Percentiles rank a stretch among this genome's conserved stretches.
Evolutionary conservation across 1,140 invertebrate species (phyloP).

Genomic region (Sycophaga agraensis): DNA sequence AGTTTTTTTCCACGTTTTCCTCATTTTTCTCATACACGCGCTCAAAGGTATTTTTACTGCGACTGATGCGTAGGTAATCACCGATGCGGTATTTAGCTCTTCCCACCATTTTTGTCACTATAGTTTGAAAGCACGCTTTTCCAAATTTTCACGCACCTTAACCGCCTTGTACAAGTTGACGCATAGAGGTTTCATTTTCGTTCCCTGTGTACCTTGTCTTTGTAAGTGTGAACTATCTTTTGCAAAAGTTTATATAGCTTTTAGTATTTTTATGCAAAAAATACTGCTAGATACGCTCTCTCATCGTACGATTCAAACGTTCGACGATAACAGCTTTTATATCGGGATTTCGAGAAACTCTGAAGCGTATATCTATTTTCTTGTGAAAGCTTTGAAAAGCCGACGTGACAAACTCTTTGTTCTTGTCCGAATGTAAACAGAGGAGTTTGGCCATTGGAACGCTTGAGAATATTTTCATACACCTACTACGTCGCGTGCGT

Average conservation of each 20-base stretch:
- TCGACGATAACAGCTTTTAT: too few relatives aligned
- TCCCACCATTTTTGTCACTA: background rate
- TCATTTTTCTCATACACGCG: too few relatives aligned
- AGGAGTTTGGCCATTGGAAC: too few relatives aligned
- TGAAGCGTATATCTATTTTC: conserved; percentile 27
- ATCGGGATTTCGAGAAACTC: too few relatives aligned
- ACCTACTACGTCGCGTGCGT: background rate
- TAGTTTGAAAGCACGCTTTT: too few relatives aligned
- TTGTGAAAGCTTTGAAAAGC: conserved; percentile 28
- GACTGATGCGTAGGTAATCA: conserved; percentile 2
- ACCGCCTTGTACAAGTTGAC: conserved; percentile 21
- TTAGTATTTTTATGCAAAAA: too few relatives aligned
- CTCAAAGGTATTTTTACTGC: conserved; percentile 1
- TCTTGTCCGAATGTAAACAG: conserved; percentile 27
- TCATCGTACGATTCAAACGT: too few relatives aligned
- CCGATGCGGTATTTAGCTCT: background rate
- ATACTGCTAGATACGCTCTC: too few relatives aligned
- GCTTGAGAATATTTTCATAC: conserved; percentile 1
- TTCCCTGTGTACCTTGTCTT: conserved; percentile 25
- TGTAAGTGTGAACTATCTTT: conserved; percentile 24
- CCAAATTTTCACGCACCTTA: too few relatives aligned
- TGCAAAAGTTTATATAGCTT: too few relatives aligned
- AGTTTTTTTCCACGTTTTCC: too few relatives aligned
- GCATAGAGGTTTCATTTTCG: conserved; percentile 14
- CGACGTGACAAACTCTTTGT: conserved; percentile 29